phyloP scores from a whole-genome alignment of 2,797 vertebrate genomes.

The Tadarida brasiliensis region DNA sequence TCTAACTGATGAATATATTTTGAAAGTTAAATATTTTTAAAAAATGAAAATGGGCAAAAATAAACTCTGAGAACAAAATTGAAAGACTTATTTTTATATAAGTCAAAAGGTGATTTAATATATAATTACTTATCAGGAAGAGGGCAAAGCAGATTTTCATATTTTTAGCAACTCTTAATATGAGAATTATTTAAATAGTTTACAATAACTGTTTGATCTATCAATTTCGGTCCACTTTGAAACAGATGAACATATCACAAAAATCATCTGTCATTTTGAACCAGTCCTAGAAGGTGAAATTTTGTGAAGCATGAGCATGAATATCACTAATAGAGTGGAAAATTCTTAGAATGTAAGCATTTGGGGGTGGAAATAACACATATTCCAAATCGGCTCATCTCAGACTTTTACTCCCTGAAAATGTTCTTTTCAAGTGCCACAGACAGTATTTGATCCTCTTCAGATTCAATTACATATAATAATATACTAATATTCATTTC shows the following conservation, averaged over 20 bases:
- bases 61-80: background rate
- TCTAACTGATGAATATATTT: background rate
- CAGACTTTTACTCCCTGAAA: slow-evolving; percentile 30
- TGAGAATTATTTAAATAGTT: background rate
- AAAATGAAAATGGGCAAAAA: background rate
- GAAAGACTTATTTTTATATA: background rate
- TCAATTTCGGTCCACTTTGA: slow-evolving; percentile 14
- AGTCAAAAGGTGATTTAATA: background rate
- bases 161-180: background rate
- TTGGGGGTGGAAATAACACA: background rate
- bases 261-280: background rate
- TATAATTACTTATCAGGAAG: background rate
- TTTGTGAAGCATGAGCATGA: background rate
- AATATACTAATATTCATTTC: background rate
- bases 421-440: background rate
- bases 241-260: background rate
- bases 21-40: slow-evolving; percentile 3
- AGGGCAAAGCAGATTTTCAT: slow-evolving; percentile 7
- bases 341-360: background rate
- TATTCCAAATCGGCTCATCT: slow-evolving; percentile 56
- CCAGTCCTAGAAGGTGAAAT: background rate
- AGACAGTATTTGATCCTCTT: background rate
- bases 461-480: background rate
- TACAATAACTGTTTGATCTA: background rate
- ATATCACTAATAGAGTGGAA: background rate